These are phyloP conservation scores for Hymenochirus boettgeri DNA, from an alignment of 2,113 vertebrate species.

Conservation along the genomic window DNA sequence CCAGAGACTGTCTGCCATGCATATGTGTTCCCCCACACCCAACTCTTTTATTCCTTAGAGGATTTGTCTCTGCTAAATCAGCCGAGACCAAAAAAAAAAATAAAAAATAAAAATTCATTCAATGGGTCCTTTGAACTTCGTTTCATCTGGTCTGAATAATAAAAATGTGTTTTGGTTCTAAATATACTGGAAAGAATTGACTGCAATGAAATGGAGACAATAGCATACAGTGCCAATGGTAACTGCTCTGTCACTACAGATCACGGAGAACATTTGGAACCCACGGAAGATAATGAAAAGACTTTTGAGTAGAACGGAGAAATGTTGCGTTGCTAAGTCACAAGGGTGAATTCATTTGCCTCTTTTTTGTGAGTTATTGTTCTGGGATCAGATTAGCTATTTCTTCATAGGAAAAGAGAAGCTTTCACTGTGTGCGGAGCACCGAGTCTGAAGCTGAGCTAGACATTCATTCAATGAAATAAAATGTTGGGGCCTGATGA, in stretches of 20 bases:
- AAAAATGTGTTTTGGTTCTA: conserved; percentile 64
- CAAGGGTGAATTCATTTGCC: too few relatives aligned
- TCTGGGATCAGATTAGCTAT: too few relatives aligned
- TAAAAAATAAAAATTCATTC: conserved; percentile 68
- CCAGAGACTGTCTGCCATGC: conserved; percentile 49
- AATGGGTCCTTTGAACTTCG: conserved; percentile 68
- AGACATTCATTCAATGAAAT: too few relatives aligned
- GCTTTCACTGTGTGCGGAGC: too few relatives aligned
- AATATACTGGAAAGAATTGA: conserved; percentile 59
- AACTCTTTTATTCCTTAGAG: conserved; percentile 55
- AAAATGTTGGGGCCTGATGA: too few relatives aligned
- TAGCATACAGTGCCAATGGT: conserved; percentile 58
- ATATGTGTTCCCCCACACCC: conserved; percentile 56
- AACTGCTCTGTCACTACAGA: conserved; percentile 52
- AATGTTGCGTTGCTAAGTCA: too few relatives aligned
- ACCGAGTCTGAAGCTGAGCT: too few relatives aligned
- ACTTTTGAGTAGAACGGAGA: too few relatives aligned
- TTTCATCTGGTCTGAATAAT: conserved; percentile 75
- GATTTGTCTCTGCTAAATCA: conserved; percentile 62
- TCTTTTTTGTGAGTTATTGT: too few relatives aligned
- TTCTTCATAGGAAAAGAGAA: too few relatives aligned
- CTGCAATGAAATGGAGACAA: conserved; percentile 51
- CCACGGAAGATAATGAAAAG: too few relatives aligned
- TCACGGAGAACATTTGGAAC: too few relatives aligned
- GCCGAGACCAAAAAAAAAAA: conserved; percentile 68